Evolutionary conservation across 2,888 invertebrate species (phyloP), one percentile per base, ranked within the genome.

Genomic region (Coenonympha arcania): DNA sequence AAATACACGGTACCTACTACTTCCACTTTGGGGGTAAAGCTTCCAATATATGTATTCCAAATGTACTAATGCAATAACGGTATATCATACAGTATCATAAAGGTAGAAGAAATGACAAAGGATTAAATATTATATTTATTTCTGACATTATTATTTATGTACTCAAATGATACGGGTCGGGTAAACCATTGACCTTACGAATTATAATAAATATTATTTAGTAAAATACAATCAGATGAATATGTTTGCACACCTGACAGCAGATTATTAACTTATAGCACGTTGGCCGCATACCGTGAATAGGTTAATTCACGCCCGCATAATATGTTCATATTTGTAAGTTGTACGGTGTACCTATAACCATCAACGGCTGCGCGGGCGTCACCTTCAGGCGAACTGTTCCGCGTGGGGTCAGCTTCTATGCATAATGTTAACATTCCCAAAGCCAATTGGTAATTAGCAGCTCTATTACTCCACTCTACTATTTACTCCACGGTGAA

Each of bases 231-330:
- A 30, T 13, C n/a, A 34, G n/a, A 34, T 18, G 16, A 8, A 33
- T 37, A 6, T 36, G 37, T 37, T 37, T 37, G 37, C 20, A 37
- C 37, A 37, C 20, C 11, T 37, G 37, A n/a, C n/a, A n/a, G n/a
- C n/a, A n/a, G n/a, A n/a, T n/a, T n/a, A n/a, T n/a, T 37, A 20
- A 3, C 6, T 20, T 13, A 22, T 20, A 22, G 37, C 20, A 20
- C 19, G 19, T 36, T 36, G 19, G 11, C 19, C 19, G 33, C 33
- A 33, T 33, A 15, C 11, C 36, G 11, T 36, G 36, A 36, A 36
- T 36, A 11, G 36, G n/a, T 18, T n/a, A 19, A 11, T 6, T 19
- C 6, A 11, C 33, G 16, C 33, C 33, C 31, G 19, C 34, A 19
- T 19, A 19, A 18, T 34, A 18, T n/a, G n/a, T n/a, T n/a, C n/a